Conservation (phyloP, 2,797 vertebrate species). For the Chelidonichthys spinosus region DNA sequence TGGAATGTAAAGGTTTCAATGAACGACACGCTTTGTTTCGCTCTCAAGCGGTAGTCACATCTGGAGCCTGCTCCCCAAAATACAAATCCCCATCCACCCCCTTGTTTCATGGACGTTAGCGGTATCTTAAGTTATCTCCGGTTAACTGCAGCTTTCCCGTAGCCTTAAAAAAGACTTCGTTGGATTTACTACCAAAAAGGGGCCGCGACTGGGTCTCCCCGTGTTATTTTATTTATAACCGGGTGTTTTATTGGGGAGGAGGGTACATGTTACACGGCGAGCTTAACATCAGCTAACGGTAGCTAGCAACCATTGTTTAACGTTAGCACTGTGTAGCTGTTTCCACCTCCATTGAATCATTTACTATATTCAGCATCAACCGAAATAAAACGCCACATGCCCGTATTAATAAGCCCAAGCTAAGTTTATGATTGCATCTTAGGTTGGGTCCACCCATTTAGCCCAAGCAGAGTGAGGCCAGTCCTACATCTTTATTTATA, state of each 20-base stretch:
- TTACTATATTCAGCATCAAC: not conserved
- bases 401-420: not conserved
- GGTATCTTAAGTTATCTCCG: constrained; percentile 1
- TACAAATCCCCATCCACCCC: constrained; percentile 19
- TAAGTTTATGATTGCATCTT: too few species aligned
- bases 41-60: constrained; percentile 17
- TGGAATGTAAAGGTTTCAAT: too few species aligned
- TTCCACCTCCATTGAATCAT: not conserved
- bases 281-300: constrained; percentile 46
- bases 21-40: not conserved
- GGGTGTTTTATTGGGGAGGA: not conserved
- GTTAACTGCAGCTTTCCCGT: not conserved
- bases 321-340: constrained; percentile 31
- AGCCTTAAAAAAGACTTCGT: not conserved
- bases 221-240: not conserved
- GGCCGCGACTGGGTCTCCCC: not conserved
- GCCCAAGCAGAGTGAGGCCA: constrained; percentile 15
- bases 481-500: not conserved
- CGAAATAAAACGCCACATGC: not conserved
- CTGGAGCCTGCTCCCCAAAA: constrained; percentile 32
- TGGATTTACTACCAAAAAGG: accelerated
- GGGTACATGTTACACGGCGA: not conserved
- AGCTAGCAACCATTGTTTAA: constrained; percentile 69
- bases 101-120: not conserved
- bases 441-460: constrained; percentile 3